phyloP scores from a whole-genome alignment of 2,888 invertebrate genomes.

The Pammene fasciana region DNA sequence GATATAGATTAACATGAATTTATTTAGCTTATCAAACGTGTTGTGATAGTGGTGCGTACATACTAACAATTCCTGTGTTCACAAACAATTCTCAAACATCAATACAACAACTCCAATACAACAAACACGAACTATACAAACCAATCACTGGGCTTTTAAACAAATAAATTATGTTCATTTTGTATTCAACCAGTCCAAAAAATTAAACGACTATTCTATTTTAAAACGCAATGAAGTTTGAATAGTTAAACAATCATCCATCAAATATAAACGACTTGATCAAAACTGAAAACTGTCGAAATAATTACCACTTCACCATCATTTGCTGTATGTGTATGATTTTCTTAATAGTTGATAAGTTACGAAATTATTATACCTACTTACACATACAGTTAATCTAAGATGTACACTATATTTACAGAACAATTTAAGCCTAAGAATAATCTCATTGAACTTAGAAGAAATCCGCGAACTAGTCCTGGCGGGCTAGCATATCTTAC shows the following conservation, averaged over 20 bases:
- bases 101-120: slow-evolving; percentile 61
- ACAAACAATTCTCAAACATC: slow-evolving; percentile 66
- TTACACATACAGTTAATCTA: slow-evolving; percentile 65
- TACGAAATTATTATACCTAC: slow-evolving; percentile 56
- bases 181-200: slow-evolving; percentile 28
- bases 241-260: slow-evolving; percentile 30
- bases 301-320: slow-evolving; percentile 29
- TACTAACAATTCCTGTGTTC: slow-evolving; percentile 74
- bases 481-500: no score
- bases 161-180: slow-evolving; percentile 24
- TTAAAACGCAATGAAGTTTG: slow-evolving; percentile 8
- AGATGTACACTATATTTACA: slow-evolving; percentile 74
- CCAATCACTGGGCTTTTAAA: slow-evolving; percentile 26
- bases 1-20: slow-evolving; percentile 76
- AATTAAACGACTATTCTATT: slow-evolving; percentile 16
- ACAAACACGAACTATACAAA: slow-evolving; percentile 57
- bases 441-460: slow-evolving; percentile 79
- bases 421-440: slow-evolving; percentile 68
- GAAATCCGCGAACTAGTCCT: slow-evolving; percentile 52
- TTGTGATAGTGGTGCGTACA: slow-evolving; percentile 76
- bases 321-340: slow-evolving; percentile 22
- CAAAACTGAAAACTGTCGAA: slow-evolving; percentile 27
- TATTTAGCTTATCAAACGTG: slow-evolving; percentile 79
- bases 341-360: slow-evolving; percentile 49
- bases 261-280: slow-evolving; percentile 34